Evolutionary conservation across 1,140 invertebrate species (phyloP), one percentile per base, ranked within the genome.

Genomic region (Dolichoris vasculosae): DNA sequence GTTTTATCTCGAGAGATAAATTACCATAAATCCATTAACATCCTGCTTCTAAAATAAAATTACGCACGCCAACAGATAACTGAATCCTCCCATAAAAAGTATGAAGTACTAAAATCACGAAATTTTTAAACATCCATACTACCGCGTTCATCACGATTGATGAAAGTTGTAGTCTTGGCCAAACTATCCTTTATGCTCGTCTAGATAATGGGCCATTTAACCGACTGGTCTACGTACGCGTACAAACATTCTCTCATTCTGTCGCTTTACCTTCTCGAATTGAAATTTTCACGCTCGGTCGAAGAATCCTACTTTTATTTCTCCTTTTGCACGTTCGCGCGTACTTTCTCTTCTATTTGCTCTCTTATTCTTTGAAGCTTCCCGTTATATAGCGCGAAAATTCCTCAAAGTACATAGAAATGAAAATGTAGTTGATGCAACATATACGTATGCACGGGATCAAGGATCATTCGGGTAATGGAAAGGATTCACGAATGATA

Each of bases 331-430:
- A 51, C 26, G 20, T 35, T 1, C 46, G 9, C n/a, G 23, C 32
- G n/a, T 59, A 8, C 48, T 59, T 38, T 78, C n/a, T 26, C 4
- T 78, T 23, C 6, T 32, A 15, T 9, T 23, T 17, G 4, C 30
- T 38, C 23, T 20, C 26, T 51, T 76, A 32, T 76, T 76, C 13
- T 7, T 51, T 76, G 15, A 32, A 15, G 1, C 13, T 20, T 35
- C 2, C 73, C n/a, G 15, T 32, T 73, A n/a, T 43, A 43, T 7
- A 63, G 2, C 35, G 40, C 13, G 9, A 30, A 48, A 69, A 81
- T 71, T 69, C 43, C 46, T 6, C 20, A 73, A 82, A 82, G 63
- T 73, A 82, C 7, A 73, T 26, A 55, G 80, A 81, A 73, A 73
- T 82, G 80, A 30, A 82, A 82, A 73, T 82, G 46, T 48, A 6